Percentiles rank a stretch among this genome's conserved stretches.
Evolutionary conservation across 2,113 vertebrate genomes (phyloP).

Genomic region (Phylloscopus whistleri): DNA sequence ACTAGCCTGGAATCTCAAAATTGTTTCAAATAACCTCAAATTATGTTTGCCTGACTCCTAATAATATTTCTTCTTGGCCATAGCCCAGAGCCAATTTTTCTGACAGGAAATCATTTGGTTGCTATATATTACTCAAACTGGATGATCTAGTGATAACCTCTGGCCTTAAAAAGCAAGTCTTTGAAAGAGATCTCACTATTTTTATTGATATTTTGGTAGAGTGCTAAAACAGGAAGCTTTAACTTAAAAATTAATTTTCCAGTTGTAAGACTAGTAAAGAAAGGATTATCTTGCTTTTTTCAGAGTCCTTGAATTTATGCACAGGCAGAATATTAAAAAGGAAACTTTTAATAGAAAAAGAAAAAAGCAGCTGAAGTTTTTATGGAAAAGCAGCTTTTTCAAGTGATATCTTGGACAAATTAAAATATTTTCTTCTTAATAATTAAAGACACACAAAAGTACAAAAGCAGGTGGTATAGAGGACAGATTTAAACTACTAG

Average conservation of each 20-base stretch:
- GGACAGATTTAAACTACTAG: not conserved
- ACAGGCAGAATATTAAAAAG: not conserved
- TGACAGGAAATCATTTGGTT: not conserved
- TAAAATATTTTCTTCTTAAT: not conserved
- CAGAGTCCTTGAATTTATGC: not conserved
- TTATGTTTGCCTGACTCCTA: not conserved
- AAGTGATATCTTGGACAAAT: not conserved
- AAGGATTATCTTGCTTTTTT: not conserved
- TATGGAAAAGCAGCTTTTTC: not conserved
- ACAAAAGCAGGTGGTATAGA: not conserved
- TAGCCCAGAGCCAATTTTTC: not conserved
- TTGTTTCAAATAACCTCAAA: not conserved
- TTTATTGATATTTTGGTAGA: not conserved
- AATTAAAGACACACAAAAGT: not conserved
- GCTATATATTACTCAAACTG: not conserved
- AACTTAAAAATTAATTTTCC: not conserved
- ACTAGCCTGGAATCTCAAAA: not conserved
- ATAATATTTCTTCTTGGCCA: not conserved
- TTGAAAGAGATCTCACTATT: not conserved
- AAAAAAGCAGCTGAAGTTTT: not conserved
- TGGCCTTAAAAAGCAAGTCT: not conserved
- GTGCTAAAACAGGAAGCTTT: not conserved
- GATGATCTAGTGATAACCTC: not conserved
- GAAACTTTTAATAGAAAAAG: not conserved
- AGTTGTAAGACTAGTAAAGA: not conserved